Conservation (phyloP, 2,113 vertebrate species). For the Talpa occidentalis region DNA sequence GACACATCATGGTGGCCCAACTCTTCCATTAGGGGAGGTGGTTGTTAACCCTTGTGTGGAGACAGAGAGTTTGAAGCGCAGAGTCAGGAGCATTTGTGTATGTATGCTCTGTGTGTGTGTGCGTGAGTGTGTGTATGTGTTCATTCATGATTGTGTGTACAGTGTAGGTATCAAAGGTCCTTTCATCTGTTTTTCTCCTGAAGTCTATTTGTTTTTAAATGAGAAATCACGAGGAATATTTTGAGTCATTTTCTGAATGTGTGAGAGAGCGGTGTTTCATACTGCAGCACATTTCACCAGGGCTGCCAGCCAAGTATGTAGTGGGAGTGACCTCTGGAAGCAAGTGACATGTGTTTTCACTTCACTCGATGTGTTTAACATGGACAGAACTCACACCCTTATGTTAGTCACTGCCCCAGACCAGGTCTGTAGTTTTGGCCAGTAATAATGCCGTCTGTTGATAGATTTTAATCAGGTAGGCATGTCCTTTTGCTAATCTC, state of each 20-base stretch:
- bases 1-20: background rate
- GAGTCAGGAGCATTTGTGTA: background rate
- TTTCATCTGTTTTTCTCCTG: background rate
- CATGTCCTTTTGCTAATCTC: background rate
- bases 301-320: background rate
- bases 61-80: background rate
- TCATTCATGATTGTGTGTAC: background rate
- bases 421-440: background rate
- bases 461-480: background rate
- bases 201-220: background rate
- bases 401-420: background rate
- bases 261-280: background rate
- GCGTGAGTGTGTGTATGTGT: no score
- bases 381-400: rapidly evolving
- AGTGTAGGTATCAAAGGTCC: background rate
- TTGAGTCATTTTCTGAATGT: background rate
- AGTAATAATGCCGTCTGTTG: background rate
- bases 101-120: no score
- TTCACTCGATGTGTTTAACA: background rate
- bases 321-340: background rate
- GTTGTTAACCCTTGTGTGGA: background rate
- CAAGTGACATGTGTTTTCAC: background rate
- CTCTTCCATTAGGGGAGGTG: background rate
- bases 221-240: background rate
- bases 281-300: background rate